Conservation (phyloP, 2,797 vertebrate species). For the Falco concolor region DNA sequence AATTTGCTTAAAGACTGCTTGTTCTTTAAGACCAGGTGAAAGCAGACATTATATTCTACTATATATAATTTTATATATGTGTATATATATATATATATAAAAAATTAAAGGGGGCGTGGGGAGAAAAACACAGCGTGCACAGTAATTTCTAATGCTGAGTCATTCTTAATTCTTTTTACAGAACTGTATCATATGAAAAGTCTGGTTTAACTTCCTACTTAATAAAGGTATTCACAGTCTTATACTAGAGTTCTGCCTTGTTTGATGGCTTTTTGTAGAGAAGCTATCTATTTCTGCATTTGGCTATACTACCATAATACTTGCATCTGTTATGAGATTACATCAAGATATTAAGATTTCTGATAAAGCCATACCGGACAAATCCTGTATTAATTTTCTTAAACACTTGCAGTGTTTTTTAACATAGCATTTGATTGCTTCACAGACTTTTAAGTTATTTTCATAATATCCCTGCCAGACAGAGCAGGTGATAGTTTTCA, state of each 20-base stretch:
- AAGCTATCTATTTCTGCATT: background rate
- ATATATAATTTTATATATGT: too few relatives aligned
- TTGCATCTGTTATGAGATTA: background rate
- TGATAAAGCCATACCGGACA: background rate
- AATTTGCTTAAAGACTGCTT: background rate
- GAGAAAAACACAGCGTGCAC: background rate
- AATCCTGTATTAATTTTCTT: background rate
- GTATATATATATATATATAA: too few relatives aligned
- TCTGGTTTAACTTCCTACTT: background rate
- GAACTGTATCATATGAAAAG: background rate
- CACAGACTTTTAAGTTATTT: background rate
- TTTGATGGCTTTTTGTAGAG: background rate
- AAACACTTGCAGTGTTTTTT: background rate
- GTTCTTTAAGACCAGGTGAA: background rate
- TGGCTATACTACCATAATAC: background rate
- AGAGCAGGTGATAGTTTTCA: background rate
- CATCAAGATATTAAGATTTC: conserved; percentile 1
- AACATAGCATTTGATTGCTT: background rate
- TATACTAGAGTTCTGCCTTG: background rate
- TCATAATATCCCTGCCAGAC: background rate
- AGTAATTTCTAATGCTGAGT: background rate
- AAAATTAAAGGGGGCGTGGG: background rate
- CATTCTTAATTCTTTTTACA: background rate
- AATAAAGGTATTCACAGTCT: background rate
- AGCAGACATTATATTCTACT: background rate